Percentiles rank a stretch among this genome's conserved stretches.
Evolutionary conservation across 2,113 vertebrate genomes (phyloP).

Genomic region (Spheniscus mendiculus): DNA sequence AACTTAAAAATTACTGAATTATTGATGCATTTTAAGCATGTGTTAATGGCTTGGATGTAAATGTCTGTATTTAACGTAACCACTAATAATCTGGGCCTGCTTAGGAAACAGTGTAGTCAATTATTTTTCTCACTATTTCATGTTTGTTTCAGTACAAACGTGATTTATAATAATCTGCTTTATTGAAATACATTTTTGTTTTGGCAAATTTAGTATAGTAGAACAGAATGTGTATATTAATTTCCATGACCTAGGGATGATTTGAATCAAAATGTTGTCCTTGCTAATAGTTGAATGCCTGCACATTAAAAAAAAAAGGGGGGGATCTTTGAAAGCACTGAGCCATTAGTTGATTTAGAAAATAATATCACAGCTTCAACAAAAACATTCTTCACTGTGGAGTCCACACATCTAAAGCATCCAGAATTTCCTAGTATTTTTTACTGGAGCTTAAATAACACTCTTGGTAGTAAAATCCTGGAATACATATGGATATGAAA

Average conservation of each 20-base stretch:
- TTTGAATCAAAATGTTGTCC: not conserved
- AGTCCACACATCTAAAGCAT: not conserved
- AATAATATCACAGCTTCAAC: not conserved
- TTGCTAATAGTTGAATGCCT: not conserved
- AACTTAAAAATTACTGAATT: constrained; percentile 13
- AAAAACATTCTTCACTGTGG: not conserved
- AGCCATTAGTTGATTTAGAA: not conserved
- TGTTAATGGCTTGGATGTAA: not conserved
- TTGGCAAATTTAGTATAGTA: not conserved
- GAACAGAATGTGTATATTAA: not conserved
- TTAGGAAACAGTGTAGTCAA: not conserved
- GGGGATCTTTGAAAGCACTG: not conserved
- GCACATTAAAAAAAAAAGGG: not conserved
- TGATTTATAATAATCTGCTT: not conserved
- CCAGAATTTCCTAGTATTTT: not conserved
- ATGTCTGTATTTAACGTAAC: not conserved
- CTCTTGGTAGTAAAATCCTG: not conserved
- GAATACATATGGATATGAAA: not conserved
- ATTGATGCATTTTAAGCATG: not conserved
- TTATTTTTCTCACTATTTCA: constrained; percentile 18
- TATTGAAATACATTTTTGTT: not conserved
- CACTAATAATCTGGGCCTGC: not conserved
- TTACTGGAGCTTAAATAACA: not conserved
- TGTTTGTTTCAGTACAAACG: constrained; percentile 3
- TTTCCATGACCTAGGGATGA: not conserved